Evolutionary conservation across 1,140 invertebrate genomes (phyloP).

Genomic region (Leptonema lineaticorne): DNA sequence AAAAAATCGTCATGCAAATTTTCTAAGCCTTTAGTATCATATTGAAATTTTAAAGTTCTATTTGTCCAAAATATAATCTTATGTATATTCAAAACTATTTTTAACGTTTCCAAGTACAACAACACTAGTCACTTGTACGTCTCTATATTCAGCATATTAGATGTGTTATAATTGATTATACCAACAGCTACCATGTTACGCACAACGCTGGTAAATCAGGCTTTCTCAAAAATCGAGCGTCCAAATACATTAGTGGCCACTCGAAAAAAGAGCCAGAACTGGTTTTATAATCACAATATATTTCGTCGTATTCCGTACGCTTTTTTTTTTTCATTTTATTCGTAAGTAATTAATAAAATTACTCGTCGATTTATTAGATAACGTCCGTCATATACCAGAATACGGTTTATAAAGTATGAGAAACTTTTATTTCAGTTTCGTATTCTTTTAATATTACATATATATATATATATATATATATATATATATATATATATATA

Average conservation of each 20-base stretch:
- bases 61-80: slow-evolving; percentile 4
- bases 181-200: slow-evolving; percentile 29
- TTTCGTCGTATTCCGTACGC: no score
- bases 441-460: no score
- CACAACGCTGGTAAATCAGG: background rate
- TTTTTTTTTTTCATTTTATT: background rate
- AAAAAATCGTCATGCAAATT: no score
- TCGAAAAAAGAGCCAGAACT: background rate
- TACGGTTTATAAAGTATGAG: background rate
- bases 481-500: no score
- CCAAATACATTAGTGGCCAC: background rate
- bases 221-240: slow-evolving; percentile 15
- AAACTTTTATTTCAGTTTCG: background rate
- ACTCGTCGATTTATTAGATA: background rate
- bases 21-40: no score
- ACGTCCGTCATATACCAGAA: background rate
- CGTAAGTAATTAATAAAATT: background rate
- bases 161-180: slow-evolving; percentile 31
- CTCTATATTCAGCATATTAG: slow-evolving; percentile 28
- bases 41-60: slow-evolving; percentile 1
- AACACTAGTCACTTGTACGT: background rate
- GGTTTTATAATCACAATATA: background rate
- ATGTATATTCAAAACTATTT: slow-evolving; percentile 14
- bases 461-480: no score
- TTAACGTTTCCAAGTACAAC: slow-evolving; percentile 20